These are phyloP conservation scores for Calyptommatus sinebrachiatus DNA, from an alignment of 2,113 vertebrate species.

Conservation along the genomic window DNA sequence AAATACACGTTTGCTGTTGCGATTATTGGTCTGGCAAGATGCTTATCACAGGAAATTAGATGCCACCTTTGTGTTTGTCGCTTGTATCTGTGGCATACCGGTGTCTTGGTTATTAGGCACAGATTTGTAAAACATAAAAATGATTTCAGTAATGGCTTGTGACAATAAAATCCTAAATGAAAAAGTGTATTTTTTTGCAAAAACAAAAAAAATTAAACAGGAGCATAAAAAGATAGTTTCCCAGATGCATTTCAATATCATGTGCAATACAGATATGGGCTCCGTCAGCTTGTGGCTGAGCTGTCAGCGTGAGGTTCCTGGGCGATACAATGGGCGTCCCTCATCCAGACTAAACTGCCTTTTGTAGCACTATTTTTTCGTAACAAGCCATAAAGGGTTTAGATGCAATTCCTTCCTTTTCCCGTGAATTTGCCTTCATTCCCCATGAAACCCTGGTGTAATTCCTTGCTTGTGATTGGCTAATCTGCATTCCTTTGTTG, in stretches of 20 bases:
- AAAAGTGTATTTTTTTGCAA: background rate
- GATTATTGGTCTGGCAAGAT: slow-evolving; percentile 47
- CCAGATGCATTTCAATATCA: background rate
- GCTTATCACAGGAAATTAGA: slow-evolving; percentile 54
- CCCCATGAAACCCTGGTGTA: too few species aligned
- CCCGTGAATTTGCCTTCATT: too few species aligned
- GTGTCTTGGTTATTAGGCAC: slow-evolving; percentile 26
- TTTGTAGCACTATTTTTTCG: too few species aligned
- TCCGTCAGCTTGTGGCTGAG: too few species aligned
- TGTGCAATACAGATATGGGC: background rate
- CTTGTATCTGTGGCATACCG: slow-evolving; percentile 34
- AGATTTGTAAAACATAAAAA: slow-evolving; percentile 58
- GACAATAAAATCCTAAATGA: slow-evolving; percentile 15
- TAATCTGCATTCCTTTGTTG: too few species aligned
- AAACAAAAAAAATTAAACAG: background rate
- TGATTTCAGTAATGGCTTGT: slow-evolving; percentile 33
- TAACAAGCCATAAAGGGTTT: too few species aligned
- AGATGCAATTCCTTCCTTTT: too few species aligned
- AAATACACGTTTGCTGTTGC: slow-evolving; percentile 47
- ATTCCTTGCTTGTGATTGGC: too few species aligned
- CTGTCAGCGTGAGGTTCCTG: too few species aligned
- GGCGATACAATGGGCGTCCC: too few species aligned
- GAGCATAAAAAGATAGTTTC: background rate
- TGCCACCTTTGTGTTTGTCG: slow-evolving; percentile 36
- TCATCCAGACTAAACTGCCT: too few species aligned